These are phyloP conservation scores for Champsocephalus esox DNA, from an alignment of 2,797 vertebrate species.

Conservation along the genomic window DNA sequence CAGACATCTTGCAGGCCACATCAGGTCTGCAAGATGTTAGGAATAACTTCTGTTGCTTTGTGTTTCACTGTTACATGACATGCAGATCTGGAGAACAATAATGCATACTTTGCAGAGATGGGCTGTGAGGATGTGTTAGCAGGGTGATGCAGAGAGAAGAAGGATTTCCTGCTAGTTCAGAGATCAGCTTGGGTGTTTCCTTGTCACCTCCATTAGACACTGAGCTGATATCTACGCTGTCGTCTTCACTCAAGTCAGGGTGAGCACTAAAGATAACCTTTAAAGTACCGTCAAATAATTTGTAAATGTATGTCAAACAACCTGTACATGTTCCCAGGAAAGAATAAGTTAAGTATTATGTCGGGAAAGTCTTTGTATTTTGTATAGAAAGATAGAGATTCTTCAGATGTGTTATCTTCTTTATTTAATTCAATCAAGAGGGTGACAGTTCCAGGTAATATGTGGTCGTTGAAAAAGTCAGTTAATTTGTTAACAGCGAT, in stretches of 20 bases:
- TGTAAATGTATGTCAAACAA: background rate
- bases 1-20: background rate
- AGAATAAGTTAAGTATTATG: background rate
- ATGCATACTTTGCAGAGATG: background rate
- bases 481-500: background rate
- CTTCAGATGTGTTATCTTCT: background rate
- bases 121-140: constrained; percentile 20
- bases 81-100: background rate
- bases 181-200: constrained; percentile 45
- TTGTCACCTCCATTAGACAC: constrained; percentile 38
- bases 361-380: background rate
- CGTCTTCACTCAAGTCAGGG: constrained; percentile 18
- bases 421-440: background rate
- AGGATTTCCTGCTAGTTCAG: constrained; percentile 26
- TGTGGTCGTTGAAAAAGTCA: background rate
- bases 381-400: background rate
- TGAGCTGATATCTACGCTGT: constrained; percentile 8
- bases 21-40: background rate
- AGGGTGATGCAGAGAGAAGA: background rate
- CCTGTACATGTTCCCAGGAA: background rate
- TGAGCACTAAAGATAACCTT: constrained; percentile 21
- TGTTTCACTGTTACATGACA: background rate
- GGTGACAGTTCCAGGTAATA: background rate
- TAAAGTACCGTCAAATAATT: background rate
- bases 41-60: background rate